Evolutionary conservation across 1,140 invertebrate species (phyloP).

Genomic region (Brachionus rubens): DNA sequence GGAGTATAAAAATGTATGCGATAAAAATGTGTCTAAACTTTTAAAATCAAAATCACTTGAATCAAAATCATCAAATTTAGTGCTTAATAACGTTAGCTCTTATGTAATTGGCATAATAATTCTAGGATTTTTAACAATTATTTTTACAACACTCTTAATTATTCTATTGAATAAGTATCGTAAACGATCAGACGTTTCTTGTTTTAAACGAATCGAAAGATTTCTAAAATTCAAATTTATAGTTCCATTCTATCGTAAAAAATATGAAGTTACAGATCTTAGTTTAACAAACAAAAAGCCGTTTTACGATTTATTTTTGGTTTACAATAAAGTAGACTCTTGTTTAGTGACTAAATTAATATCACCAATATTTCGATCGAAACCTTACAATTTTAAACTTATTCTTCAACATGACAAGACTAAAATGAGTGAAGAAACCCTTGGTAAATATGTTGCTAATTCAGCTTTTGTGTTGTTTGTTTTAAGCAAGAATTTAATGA

Average conservation of each 20-base stretch:
- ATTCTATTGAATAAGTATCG: constrained; percentile 3
- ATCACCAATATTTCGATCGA: constrained; percentile 13
- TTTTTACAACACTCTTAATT: background rate
- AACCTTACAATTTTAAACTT: background rate
- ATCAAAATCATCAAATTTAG: background rate
- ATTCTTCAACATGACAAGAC: constrained; percentile 16
- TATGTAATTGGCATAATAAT: background rate
- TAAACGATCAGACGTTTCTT: background rate
- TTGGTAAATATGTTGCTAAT: background rate
- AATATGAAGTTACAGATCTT: background rate
- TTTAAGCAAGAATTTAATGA: constrained; percentile 10
- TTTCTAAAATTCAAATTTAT: constrained; percentile 19
- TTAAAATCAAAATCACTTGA: background rate
- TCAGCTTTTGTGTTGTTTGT: constrained; percentile 19
- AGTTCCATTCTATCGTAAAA: background rate
- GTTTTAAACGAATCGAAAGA: background rate
- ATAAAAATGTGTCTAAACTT: background rate
- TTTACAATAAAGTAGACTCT: constrained; percentile 13
- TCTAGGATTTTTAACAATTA: background rate
- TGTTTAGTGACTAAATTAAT: constrained; percentile 1
- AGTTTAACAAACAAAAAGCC: background rate
- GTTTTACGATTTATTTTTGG: background rate
- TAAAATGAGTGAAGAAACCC: background rate
- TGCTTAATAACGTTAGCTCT: background rate
- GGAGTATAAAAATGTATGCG: background rate